Conservation (phyloP, 2,113 vertebrate species). For the Pterocles burchelli region DNA sequence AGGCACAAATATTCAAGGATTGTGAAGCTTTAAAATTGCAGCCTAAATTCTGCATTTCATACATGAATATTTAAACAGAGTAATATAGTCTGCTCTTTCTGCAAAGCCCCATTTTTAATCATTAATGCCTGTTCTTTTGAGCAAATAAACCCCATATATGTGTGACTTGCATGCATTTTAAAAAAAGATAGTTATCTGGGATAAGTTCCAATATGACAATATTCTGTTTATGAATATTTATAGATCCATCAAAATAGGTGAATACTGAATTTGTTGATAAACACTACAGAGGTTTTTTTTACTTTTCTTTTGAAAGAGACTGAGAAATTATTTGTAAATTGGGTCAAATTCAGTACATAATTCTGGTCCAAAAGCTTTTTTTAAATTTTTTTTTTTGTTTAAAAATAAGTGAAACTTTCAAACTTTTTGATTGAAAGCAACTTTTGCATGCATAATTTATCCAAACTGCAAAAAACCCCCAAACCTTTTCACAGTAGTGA, state of each 20-base stretch:
- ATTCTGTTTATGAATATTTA: constrained; percentile 47
- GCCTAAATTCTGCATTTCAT: not conserved
- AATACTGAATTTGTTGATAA: not conserved
- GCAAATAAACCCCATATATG: not conserved
- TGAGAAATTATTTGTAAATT: not conserved
- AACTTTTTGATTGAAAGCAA: not conserved
- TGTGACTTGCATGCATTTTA: not conserved
- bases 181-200: not conserved
- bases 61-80: constrained; percentile 13
- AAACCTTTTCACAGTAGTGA: not conserved
- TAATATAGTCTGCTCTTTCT: not conserved
- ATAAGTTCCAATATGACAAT: constrained; percentile 6
- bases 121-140: constrained; percentile 19
- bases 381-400: not conserved
- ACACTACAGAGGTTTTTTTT: not conserved
- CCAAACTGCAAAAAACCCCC: not conserved
- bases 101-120: not conserved
- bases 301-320: not conserved
- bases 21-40: not conserved
- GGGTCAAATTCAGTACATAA: not conserved
- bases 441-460: not conserved
- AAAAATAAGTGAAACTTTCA: not conserved
- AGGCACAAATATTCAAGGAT: not conserved
- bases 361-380: not conserved
- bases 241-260: not conserved